A percentile compares a stretch with the other conserved stretches of the same genome.
Evolutionary conservation across 2,888 invertebrate species (phyloP).

Genomic region (Lasioglossum figueresi): DNA sequence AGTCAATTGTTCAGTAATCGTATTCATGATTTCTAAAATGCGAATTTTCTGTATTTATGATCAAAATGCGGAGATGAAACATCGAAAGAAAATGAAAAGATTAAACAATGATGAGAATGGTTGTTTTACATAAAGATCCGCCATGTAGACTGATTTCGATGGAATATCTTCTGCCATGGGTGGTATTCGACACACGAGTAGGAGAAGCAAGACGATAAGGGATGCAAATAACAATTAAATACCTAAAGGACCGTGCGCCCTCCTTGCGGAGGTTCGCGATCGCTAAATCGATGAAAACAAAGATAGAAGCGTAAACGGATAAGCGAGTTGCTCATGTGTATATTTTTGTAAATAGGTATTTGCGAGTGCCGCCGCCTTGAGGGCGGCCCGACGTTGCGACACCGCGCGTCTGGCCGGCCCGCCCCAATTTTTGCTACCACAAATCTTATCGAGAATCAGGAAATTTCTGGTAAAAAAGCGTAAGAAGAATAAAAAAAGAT

Average conservation of each 20-base stretch:
- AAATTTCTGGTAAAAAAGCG: slow-evolving; percentile 70
- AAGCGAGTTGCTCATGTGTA: slow-evolving; percentile 83
- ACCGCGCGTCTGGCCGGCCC: slow-evolving; percentile 61
- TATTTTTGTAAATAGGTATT: slow-evolving; percentile 83
- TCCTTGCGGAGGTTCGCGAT: background rate
- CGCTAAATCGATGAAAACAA: slow-evolving; percentile 16
- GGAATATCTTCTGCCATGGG: background rate
- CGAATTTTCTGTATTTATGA: too few relatives aligned
- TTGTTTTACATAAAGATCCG: background rate
- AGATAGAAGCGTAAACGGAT: slow-evolving; percentile 62
- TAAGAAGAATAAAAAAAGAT: slow-evolving; percentile 34
- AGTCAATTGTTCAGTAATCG: too few relatives aligned
- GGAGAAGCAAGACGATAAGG: background rate
- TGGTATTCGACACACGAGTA: slow-evolving; percentile 17
- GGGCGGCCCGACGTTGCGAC: slow-evolving; percentile 67
- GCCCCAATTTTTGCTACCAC: slow-evolving; percentile 81
- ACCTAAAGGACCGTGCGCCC: slow-evolving; percentile 1
- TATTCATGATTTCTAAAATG: too few relatives aligned
- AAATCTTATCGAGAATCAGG: slow-evolving; percentile 78
- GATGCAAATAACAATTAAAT: slow-evolving; percentile 2
- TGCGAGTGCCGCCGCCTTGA: slow-evolving; percentile 82
- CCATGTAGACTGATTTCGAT: background rate
- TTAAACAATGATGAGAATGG: too few relatives aligned
- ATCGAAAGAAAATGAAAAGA: background rate
- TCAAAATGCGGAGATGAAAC: background rate